A percentile compares a stretch with the other conserved stretches of the same genome.
Evolutionary conservation across 1,140 invertebrate species (phyloP).

Genomic region (Ips typographus): DNA sequence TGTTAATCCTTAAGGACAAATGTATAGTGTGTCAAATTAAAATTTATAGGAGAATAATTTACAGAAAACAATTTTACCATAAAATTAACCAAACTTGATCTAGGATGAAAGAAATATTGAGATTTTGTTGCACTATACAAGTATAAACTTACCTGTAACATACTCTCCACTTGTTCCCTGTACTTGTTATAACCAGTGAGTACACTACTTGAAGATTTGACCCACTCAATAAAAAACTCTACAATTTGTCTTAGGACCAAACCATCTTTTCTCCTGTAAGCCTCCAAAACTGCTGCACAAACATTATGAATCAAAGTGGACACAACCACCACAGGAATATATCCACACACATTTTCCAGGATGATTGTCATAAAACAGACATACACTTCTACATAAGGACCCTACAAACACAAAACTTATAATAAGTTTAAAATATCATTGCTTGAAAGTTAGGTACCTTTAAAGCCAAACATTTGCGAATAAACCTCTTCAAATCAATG

Average conservation of each 20-base stretch:
- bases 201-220: conserved; percentile 31
- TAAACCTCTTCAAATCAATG: conserved; percentile 64
- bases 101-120: neutral
- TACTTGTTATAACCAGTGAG: conserved; percentile 35
- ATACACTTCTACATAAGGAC: conserved; percentile 53
- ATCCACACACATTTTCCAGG: conserved; percentile 56
- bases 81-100: too few relatives aligned
- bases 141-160: conserved; percentile 38
- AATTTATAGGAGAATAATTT: too few relatives aligned
- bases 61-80: too few relatives aligned
- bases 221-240: conserved; percentile 60
- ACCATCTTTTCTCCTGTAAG: conserved; percentile 54
- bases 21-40: too few relatives aligned
- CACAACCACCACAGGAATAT: conserved; percentile 56
- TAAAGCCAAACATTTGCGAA: conserved; percentile 60
- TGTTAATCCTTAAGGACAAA: too few relatives aligned
- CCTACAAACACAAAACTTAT: conserved; percentile 38
- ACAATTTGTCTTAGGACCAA: conserved; percentile 56
- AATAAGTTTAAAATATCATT: neutral
- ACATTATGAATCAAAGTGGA: conserved; percentile 56
- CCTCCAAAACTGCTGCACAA: conserved; percentile 55
- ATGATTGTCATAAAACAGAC: conserved; percentile 61
- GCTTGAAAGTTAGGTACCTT: conserved; percentile 49
- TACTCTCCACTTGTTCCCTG: conserved; percentile 27
- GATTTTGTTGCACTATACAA: neutral